Base-by-base conservation (phyloP, 2,113 vertebrate species). In the Chunga burmeisteri region DNA sequence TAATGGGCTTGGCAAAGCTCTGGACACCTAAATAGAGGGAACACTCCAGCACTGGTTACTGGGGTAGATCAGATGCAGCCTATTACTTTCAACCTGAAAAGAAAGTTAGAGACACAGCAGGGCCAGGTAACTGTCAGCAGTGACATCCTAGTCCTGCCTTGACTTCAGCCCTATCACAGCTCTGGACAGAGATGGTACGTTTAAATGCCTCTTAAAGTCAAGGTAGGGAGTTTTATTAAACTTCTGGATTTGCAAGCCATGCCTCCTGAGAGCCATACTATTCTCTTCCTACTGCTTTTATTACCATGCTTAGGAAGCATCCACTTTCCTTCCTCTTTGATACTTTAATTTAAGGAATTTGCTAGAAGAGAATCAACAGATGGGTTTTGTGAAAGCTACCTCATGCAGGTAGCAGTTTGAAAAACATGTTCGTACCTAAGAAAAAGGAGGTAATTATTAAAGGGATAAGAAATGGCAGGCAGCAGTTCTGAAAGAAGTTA, bases 1-100 rank as follows among this genome's bases (percentile, higher is more conserved):
- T 97, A 96, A 94, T 27, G 53, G 93, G 89, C 66, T 95, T 95
- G 96, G 94, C 86, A 97, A 94, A 82, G 83, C 59, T 95, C 80
- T 95, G 81, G 88, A 90, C 93, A 90, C 93, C 95, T 94, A 92
- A 95, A 92, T 27, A 86, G 56, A 89, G 63, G 55, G 82, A 95
- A 58, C 21, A 16, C 56, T 90, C 63, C 36, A 67, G 1, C 49
- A 42, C 26, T 78, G 59, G 34, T 88, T 91, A 32, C 30, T 75
- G 56, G 86, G 47, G 16, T 65, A 87, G 83, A 65, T 79, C 78
- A 93, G 66, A 95, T 75, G 55, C 82, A 95, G 72, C 80, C 34
- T 77, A 20, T 34, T 87, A 49, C 68, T 93, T 93, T 81, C 47
- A 88, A 79, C 40, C 66, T 78, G 55, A 65, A 96, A 81, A 63